Evolutionary conservation across 1,140 invertebrate species (phyloP), one percentile per base, ranked within the genome.

Genomic region (Drosophila ambigua): DNA sequence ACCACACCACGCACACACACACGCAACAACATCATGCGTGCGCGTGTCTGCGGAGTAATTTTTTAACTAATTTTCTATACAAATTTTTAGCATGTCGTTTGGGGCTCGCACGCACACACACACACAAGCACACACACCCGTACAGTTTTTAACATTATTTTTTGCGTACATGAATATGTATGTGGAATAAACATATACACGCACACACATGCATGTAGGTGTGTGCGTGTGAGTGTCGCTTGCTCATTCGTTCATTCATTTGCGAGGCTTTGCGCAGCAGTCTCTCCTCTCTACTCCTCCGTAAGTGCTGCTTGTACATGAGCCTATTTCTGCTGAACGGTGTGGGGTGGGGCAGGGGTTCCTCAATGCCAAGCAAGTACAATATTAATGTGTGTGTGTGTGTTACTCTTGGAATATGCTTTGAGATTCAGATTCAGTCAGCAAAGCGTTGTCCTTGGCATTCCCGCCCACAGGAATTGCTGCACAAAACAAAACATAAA

Each of bases 1-100:
- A 9, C 13, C 44, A 44, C n/a, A 8, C 28, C 44, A 49, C 43
- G 46, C 20, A 59, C 59, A 51, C 54, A 6, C 43, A 26, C 15
- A 8, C 46, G 20, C 35, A 24, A 39, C 45, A 71, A 54, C 57
- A 53, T 87, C 57, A 57, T 87, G 83, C 66, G 67, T 77, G 75
- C 74, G 81, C 61, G 78, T 81, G 82, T 84, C 83, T 87, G 82
- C 71, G 74, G 73, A 89, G 88, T 90, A 84, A 91, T 91, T 91
- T 91, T 91, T 91, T 91, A 91, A 91, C 90, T 91, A 91, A 91
- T 91, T 91, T 91, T 91, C 90, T 91, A 91, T 90, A 91, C 90
- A 91, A 91, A 90, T 90, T 90, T 85, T 87, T 90, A 90, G 88
- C 79, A 75, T 84, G 83, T 87, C 79, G 72, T 64, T 68, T 44